Evolutionary conservation across 2,113 vertebrate genomes (phyloP).

Genomic region (Pseudopodoces humilis): DNA sequence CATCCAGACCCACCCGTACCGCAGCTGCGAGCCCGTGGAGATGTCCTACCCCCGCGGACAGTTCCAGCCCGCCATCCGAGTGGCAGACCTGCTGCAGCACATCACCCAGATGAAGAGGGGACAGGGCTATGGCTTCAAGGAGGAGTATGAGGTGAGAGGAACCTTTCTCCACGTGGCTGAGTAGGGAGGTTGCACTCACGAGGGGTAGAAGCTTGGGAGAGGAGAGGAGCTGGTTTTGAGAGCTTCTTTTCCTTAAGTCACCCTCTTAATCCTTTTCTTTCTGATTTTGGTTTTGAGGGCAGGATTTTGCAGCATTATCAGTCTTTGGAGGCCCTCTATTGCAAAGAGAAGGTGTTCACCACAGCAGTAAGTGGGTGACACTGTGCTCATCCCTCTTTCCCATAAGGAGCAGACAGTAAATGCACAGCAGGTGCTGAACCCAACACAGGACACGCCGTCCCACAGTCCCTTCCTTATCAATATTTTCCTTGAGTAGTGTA

Average conservation of each 20-base stretch:
- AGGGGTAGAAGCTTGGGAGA: neutral
- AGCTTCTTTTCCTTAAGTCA: neutral
- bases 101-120: constrained; percentile 99
- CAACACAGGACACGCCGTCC: neutral
- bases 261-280: neutral
- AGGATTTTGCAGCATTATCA: neutral
- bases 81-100: constrained; percentile 96
- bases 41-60: constrained; percentile 94
- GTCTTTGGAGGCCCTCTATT: neutral
- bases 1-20: constrained; percentile 94
- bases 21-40: constrained; percentile 93
- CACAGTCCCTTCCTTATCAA: neutral
- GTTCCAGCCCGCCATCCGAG: constrained; percentile 94
- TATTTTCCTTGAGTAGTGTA: neutral
- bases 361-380: neutral
- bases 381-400: neutral
- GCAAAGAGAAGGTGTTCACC: neutral
- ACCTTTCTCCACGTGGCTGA: rapidly evolving
- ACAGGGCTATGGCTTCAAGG: constrained; percentile 97
- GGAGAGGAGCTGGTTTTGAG: neutral
- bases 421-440: neutral
- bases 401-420: neutral
- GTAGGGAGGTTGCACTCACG: rapidly evolving
- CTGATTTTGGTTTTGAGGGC: neutral
- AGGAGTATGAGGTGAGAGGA: constrained; percentile 92